Conservation (phyloP, 2,797 vertebrate species). For the Valencia hispanica region DNA sequence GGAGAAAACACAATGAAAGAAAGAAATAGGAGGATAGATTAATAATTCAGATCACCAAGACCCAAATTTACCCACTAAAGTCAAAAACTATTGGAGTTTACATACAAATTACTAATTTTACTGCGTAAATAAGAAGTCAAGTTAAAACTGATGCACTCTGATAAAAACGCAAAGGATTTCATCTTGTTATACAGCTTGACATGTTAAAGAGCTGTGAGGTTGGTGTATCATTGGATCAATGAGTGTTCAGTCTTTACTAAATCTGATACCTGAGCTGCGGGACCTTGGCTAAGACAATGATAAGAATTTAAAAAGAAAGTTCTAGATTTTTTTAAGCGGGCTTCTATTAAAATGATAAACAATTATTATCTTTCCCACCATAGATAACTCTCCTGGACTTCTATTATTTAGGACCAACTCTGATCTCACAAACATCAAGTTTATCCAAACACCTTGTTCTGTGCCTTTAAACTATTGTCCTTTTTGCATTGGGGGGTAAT, state of each 20-base stretch:
- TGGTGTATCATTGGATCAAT: slow-evolving; percentile 31
- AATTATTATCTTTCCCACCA: not conserved
- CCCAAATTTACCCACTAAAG: slow-evolving; percentile 25
- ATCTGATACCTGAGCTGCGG: slow-evolving; percentile 26
- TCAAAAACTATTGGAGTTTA: slow-evolving; percentile 1
- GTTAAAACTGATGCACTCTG: slow-evolving; percentile 5
- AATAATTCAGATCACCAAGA: slow-evolving; percentile 87
- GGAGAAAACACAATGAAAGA: slow-evolving; percentile 48
- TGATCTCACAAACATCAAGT: no score
- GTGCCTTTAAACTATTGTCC: no score
- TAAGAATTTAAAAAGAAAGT: slow-evolving; percentile 8
- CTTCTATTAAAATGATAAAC: not conserved
- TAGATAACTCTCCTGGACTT: not conserved
- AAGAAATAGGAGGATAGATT: slow-evolving; percentile 80
- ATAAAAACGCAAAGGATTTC: slow-evolving; percentile 2
- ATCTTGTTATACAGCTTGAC: not conserved
- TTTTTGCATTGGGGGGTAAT: no score
- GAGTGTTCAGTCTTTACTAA: not conserved
- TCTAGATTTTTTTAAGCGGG: not conserved
- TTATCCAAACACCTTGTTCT: no score
- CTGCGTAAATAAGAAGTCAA: slow-evolving; percentile 18
- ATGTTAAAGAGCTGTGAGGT: slow-evolving; percentile 39
- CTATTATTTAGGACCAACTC: not conserved
- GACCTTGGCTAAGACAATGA: slow-evolving; percentile 18
- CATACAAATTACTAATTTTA: not conserved